These are phyloP conservation scores for Dryobotodes eremita DNA, from an alignment of 2,888 invertebrate genomes.

Conservation along the genomic window DNA sequence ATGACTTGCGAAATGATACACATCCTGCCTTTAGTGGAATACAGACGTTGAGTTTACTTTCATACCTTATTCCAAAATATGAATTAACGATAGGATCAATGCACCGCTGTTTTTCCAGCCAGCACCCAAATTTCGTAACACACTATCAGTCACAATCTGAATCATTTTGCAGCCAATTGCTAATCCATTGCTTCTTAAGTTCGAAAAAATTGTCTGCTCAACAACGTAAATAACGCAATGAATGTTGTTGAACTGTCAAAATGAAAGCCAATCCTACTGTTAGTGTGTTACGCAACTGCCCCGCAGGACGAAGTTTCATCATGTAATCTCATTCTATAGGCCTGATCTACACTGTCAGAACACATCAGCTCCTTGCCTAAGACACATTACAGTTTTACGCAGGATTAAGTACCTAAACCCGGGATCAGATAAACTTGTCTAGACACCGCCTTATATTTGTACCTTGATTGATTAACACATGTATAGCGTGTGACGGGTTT, in stretches of 20 bases:
- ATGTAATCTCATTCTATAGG: conserved; percentile 16
- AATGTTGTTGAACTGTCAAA: too few relatives aligned
- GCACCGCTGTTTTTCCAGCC: not conserved
- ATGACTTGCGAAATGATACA: too few relatives aligned
- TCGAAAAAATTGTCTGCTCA: too few relatives aligned
- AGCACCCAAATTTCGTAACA: too few relatives aligned
- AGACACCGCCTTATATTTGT: conserved; percentile 17
- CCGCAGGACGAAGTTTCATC: not conserved
- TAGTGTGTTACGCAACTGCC: too few relatives aligned
- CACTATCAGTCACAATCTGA: too few relatives aligned
- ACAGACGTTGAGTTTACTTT: not conserved
- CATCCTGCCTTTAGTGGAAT: not conserved
- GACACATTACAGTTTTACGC: conserved; percentile 43
- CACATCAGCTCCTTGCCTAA: conserved; percentile 25
- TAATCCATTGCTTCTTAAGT: too few relatives aligned
- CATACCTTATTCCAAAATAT: not conserved
- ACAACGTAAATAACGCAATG: too few relatives aligned
- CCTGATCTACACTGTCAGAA: conserved; percentile 19
- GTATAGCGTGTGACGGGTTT: conserved; percentile 13
- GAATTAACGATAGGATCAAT: not conserved
- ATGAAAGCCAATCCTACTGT: too few relatives aligned
- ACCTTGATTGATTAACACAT: conserved; percentile 52
- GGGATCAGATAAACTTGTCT: conserved; percentile 49
- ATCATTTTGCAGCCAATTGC: too few relatives aligned
- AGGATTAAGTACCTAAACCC: conserved; percentile 9